Evolutionary conservation across 2,113 vertebrate species (phyloP).

Genomic region (Albula glossodonta): DNA sequence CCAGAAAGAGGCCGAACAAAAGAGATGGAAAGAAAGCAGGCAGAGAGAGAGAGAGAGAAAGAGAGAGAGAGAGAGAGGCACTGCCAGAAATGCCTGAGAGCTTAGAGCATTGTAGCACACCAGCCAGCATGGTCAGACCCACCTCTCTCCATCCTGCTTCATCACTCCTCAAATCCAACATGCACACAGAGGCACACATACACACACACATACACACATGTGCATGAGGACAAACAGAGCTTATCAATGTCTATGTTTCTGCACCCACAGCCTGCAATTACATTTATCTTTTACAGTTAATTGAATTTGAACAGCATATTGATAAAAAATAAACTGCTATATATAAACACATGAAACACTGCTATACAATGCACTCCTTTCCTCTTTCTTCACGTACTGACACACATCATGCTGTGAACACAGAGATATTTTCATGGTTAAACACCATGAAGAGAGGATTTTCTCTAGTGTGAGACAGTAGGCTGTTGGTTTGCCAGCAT

Average conservation of each 20-base stretch:
- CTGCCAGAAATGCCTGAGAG: conserved; percentile 17
- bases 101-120: neutral
- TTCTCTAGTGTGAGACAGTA: neutral
- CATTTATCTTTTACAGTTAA: neutral
- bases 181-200: neutral
- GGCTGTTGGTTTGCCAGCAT: neutral
- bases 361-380: neutral
- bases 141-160: neutral
- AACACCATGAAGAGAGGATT: neutral
- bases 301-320: neutral
- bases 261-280: neutral
- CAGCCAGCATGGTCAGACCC: neutral
- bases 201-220: conserved; percentile 8
- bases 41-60: neutral
- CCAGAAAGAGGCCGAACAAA: neutral
- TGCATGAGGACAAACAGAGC: neutral
- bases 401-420: neutral
- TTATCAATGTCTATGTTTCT: neutral
- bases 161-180: neutral
- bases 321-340: neutral
- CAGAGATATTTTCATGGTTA: neutral
- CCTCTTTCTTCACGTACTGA: neutral
- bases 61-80: conserved; percentile 10
- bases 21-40: neutral
- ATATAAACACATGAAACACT: neutral